Conservation (phyloP, 2,113 vertebrate genomes). For the Paralichthys olivaceus region DNA sequence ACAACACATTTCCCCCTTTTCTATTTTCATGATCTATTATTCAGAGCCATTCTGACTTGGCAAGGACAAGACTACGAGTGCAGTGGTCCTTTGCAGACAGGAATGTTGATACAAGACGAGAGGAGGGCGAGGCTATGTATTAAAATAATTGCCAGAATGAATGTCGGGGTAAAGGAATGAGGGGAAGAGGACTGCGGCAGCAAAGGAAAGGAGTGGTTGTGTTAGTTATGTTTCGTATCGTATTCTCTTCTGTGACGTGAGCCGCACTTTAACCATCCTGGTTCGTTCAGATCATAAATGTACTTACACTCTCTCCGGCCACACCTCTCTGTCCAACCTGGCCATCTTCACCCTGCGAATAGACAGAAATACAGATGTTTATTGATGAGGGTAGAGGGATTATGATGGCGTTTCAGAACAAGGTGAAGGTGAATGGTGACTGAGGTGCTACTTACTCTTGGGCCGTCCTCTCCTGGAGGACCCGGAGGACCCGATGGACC, state of each 20-base stretch:
- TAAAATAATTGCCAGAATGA: conserved; percentile 47
- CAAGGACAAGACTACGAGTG: conserved; percentile 34
- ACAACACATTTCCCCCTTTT: conserved; percentile 31
- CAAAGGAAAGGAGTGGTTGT: background rate
- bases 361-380: conserved; percentile 7
- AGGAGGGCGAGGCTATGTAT: conserved; percentile 1
- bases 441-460: conserved; percentile 85
- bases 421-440: too few relatives aligned
- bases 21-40: conserved; percentile 59
- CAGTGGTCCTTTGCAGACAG: conserved; percentile 42
- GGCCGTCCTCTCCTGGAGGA: conserved; percentile 93
- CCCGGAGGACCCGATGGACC: conserved; percentile 93
- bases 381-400: background rate
- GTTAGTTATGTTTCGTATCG: conserved; percentile 3
- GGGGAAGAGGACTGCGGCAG: background rate
- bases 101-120: conserved; percentile 31
- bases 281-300: background rate
- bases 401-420: background rate
- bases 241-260: conserved; percentile 5
- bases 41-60: conserved; percentile 33
- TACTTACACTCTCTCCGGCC: conserved; percentile 94
- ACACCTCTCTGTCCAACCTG: conserved; percentile 95
- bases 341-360: conserved; percentile 94
- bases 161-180: conserved; percentile 5
- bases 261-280: background rate